Base-by-base conservation (phyloP, 2,888 invertebrate genomes). In the Sesia apiformis region DNA sequence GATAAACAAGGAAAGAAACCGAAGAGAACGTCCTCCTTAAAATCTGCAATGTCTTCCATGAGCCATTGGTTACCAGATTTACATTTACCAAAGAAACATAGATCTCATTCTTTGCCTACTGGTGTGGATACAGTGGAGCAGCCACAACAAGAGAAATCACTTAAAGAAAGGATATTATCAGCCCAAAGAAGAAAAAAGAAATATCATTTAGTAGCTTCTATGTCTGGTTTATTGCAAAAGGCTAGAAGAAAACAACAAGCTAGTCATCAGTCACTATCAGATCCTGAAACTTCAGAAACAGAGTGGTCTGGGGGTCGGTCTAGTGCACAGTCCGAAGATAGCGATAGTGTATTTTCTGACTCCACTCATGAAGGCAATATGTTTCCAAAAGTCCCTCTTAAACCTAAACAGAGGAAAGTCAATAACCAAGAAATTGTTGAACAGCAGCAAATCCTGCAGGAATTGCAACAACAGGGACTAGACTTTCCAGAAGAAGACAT, bases 181-280 rank as follows among this genome's bases (percentile, higher is more conserved):
- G 87, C 88, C 4, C 89, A 90, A 63, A 75, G 90, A 66, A 93
- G 94, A 69, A 95, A 95, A 82, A 95, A 95, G 76, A 95, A 95
- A 72, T 94, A 94, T 63, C 93, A 94, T 4, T 88, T 97, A 54
- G 95, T 96, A 0, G 93, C 95, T 0, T 96, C 96, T 0, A 94
- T 97, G 82, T 96, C 95, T 1, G 96, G 95, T 38, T 92, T 97
- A 59, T 84, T 97, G 64, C 95, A 96, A 76, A 96, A 96, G 84
- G 96, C 96, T 0, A 94, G 95, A 74, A 81, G 94, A 66, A 93
- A 92, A 78, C 91, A 91, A 40, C 90, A 90, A 69, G 82, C 89
- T 40, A 88, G 90, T 63, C 88, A 91, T 61, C 93, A 93, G 66
- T 94, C 94, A 0, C 71, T 94, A 53, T 94, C 95, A 6, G 94